Evolutionary conservation across 2,797 vertebrate species (phyloP), one percentile per base, ranked within the genome.

Genomic region (Periparus ater): DNA sequence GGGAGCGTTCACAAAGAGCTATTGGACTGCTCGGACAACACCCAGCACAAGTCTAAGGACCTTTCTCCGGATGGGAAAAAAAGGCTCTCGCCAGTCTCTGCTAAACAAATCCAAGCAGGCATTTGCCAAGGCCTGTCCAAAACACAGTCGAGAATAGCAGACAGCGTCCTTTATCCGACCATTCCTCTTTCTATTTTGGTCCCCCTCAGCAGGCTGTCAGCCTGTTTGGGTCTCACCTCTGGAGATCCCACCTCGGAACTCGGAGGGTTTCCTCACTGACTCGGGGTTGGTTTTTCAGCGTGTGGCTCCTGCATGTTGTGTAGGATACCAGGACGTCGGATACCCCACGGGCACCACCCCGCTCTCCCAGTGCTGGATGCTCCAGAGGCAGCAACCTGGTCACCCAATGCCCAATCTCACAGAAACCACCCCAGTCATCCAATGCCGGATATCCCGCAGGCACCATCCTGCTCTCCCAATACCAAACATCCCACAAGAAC

Each of bases 321-420:
- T 0, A 30, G 38, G 15, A 65, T 7, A 53, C 7, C n/a, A 5
- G 34, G 21, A 34, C 6, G 3, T 1, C 10, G 17, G 26, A 36
- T 0, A 38, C 6, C 27, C 58, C 44, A 3, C 6, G 4, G 34
- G 40, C 21, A 40, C 6, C 29, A 26, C 5, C 8, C 17, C 45
- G 7, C 5, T 6, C 3, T 67, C 34, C 21, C 54, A 36, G 7
- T 0, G 34, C 6, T 6, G 34, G 42, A 20, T 1, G 17, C 32
- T 34, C 36, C 67, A 20, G 13, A 17, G 13, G 60, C 22, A 14
- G 18, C 27, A 19, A 3, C 32, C n/a, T 1, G 25, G 2, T 7
- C 16, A 38, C 23, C 17, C n/a, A 3, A 4, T 1, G 3, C 10
- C 44, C 44, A 5, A 16, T 2, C 44, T 4, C 38, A 7, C 11